Evolutionary conservation across 2,888 invertebrate species (phyloP).

Genomic region (Mermis nigrescens): DNA sequence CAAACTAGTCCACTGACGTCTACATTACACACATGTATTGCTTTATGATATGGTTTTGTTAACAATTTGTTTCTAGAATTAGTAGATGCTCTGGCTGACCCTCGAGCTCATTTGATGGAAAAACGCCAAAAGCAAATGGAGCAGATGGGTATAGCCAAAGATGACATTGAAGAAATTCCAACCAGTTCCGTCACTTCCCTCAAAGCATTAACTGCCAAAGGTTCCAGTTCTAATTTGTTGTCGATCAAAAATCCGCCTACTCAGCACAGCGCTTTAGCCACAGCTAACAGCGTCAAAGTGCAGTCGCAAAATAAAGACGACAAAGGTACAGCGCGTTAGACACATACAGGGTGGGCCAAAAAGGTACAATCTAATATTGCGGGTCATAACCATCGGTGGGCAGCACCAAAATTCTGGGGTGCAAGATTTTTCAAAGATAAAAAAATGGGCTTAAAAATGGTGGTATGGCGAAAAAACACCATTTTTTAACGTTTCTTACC

Average conservation of each 20-base stretch:
- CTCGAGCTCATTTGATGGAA: conserved; percentile 65
- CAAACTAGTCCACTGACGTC: too few species aligned
- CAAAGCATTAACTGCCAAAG: background rate
- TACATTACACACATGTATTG: too few species aligned
- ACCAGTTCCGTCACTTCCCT: background rate
- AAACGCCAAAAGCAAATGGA: conserved; percentile 77
- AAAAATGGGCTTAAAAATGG: too few species aligned
- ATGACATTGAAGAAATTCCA: conserved; percentile 21
- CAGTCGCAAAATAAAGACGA: too few species aligned
- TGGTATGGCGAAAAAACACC: too few species aligned
- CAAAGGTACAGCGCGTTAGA: too few species aligned
- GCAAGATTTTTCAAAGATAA: too few species aligned
- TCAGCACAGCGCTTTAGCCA: background rate
- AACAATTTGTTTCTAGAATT: conserved; percentile 47
- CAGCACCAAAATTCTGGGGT: too few species aligned
- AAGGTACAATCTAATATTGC: too few species aligned
- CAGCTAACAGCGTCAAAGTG: background rate
- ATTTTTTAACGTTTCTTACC: too few species aligned
- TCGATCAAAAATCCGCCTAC: background rate
- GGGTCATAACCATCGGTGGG: too few species aligned
- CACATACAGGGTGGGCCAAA: too few species aligned
- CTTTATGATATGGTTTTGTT: background rate
- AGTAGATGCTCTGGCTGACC: conserved; percentile 91
- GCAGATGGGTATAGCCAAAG: conserved; percentile 67
- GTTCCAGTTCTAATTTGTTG: background rate